A percentile compares a stretch with the other conserved stretches of the same genome.
phyloP scores from a whole-genome alignment of 2,113 vertebrate genomes.

The Leuciscus idus region DNA sequence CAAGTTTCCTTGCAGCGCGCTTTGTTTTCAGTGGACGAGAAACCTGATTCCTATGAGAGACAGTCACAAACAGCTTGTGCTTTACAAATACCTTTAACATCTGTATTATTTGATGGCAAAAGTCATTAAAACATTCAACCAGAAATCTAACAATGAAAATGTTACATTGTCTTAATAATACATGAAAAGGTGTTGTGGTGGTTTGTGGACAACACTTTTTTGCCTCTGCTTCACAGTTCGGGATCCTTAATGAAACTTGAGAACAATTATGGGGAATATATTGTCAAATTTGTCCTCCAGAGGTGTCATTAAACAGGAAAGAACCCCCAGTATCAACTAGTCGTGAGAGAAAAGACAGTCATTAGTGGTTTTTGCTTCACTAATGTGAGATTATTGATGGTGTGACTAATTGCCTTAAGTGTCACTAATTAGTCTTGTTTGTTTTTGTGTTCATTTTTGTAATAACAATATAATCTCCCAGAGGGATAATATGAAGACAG shows the following conservation, averaged over 20 bases:
- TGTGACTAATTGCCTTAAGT: neutral
- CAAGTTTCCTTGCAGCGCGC: neutral
- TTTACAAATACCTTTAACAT: neutral
- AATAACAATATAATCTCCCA: neutral
- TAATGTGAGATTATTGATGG: constrained; percentile 14
- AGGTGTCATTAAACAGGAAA: constrained; percentile 38
- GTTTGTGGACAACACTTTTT: neutral
- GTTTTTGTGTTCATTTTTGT: constrained; percentile 2
- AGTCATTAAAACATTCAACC: neutral
- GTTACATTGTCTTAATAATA: neutral
- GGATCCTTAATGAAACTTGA: neutral
- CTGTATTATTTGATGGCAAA: neutral
- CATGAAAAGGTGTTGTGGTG: neutral
- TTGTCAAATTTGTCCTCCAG: neutral
- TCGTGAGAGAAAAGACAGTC: constrained; percentile 7
- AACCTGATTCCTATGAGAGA: neutral
- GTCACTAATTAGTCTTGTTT: constrained; percentile 13
- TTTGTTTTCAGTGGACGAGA: neutral
- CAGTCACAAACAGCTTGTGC: neutral
- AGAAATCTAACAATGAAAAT: neutral
- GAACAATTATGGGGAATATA: neutral
- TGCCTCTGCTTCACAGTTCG: neutral
- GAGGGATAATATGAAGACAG: neutral
- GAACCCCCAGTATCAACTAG: neutral
- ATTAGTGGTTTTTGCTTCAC: neutral